Evolutionary conservation across 2,797 vertebrate species (phyloP), one percentile per base, ranked within the genome.

Genomic region (Emydoidea blandingii): DNA sequence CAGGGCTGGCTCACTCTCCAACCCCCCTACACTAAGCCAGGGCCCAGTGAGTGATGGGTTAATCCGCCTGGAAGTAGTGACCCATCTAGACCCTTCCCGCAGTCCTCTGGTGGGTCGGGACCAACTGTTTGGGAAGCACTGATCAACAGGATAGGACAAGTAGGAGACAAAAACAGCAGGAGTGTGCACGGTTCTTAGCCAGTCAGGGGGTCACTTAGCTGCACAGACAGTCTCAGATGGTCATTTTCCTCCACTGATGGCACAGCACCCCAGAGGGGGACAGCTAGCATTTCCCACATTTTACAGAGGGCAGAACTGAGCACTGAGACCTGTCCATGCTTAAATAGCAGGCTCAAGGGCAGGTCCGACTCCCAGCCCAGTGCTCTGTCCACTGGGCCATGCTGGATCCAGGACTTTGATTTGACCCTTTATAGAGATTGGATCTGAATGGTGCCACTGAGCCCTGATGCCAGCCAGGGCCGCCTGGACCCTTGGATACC

Each of bases 391-490:
- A 14, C 41, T 12, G 23, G 72, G 41, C 41, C 72, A 44, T 3
- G 10, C 68, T 12, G 37, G 19, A 44, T 23, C 68, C 23, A 74
- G 23, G 37, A 74, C 23, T 44, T 74, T 19, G n/a, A 53, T n/a
- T 54, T 27, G 44, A 79, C 1, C 79, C 41, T 72, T 79, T 3
- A 25, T 21, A 37, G 59, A 3, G 18, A 8, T 16, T 1, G 1
- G 52, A 10, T 31, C 56, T 27, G 1, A 62, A 8, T 34, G 68
- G 1, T 0, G 41, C 52, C 25, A 31, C 18, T 18, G 65, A 2
- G 3, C 1, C 14, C 56, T 23, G 3, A 9, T 2, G 44, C 34
- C 1, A 47, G 49, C 9, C 1, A 0, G 68, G 11, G 65, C 14
- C 2, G 12, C 29, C 57, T 59, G 57, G 57, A 65, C 59, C 8